Conservation (phyloP, 2,888 invertebrate genomes). For the Trimorus sp. region DNA sequence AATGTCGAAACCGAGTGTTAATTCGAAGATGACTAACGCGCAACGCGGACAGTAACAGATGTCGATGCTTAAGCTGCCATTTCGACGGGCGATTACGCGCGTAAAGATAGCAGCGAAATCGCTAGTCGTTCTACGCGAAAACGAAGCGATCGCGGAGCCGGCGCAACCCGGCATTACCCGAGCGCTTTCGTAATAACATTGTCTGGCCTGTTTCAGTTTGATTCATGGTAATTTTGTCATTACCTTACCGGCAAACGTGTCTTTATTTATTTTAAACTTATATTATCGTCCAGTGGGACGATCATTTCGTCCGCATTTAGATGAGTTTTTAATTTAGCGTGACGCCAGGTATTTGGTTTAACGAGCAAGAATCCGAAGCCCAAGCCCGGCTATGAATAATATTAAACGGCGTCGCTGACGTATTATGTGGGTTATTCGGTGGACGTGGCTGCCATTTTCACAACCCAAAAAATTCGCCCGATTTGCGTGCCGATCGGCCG, state of each 20-base stretch:
- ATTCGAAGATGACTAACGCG: constrained; percentile 40
- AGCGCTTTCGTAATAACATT: constrained; percentile 60
- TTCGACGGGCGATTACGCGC: constrained; percentile 23
- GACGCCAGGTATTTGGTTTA: constrained; percentile 75
- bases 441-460: constrained; percentile 41
- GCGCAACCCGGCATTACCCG: constrained; percentile 50
- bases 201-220: constrained; percentile 69
- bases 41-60: constrained; percentile 27
- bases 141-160: constrained; percentile 27
- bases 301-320: constrained; percentile 70
- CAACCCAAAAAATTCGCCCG: constrained; percentile 43
- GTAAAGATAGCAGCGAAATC: constrained; percentile 25
- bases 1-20: constrained; percentile 28
- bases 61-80: constrained; percentile 31
- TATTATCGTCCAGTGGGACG: constrained; percentile 64
- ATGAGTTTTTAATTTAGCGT: constrained; percentile 77
- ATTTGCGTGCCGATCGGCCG: constrained; percentile 32
- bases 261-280: constrained; percentile 75
- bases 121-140: constrained; percentile 41
- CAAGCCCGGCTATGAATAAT: constrained; percentile 71
- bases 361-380: constrained; percentile 70
- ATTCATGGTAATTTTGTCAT: constrained; percentile 74
- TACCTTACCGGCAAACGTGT: constrained; percentile 69
- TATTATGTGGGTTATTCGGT: constrained; percentile 54
- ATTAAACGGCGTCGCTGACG: constrained; percentile 65